A percentile compares a stretch with the other conserved stretches of the same genome.
These are phyloP conservation scores for Sphaeridia pumilis DNA, from an alignment of 2,888 invertebrate species.

Conservation along the genomic window DNA sequence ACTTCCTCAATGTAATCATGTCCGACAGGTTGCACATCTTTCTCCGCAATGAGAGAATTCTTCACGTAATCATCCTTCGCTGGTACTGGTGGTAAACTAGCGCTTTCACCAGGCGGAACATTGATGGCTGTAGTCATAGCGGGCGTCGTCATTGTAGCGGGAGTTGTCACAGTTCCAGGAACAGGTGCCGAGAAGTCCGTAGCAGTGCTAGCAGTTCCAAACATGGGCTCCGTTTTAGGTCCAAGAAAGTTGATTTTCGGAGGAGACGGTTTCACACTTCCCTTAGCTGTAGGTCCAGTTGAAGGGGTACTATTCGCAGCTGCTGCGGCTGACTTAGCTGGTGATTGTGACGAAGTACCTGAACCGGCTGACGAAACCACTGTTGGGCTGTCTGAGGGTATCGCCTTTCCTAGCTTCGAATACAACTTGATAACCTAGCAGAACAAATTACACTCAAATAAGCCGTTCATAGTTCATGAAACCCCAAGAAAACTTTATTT, in stretches of 20 bases:
- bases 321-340: conserved; percentile 21
- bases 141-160: conserved; percentile 5
- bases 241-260: conserved; percentile 78
- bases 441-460: conserved; percentile 12
- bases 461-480: neutral
- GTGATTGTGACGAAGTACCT: conserved; percentile 28
- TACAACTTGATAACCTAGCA: conserved; percentile 69
- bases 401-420: conserved; percentile 93
- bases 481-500: neutral
- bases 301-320: conserved; percentile 43
- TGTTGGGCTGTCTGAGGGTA: conserved; percentile 88
- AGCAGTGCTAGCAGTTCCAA: neutral
- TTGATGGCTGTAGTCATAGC: conserved; percentile 14
- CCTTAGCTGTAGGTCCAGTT: conserved; percentile 24
- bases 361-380: conserved; percentile 48
- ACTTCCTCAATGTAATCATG: conserved; percentile 97
- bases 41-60: conserved; percentile 38
- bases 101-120: neutral
- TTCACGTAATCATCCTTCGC: conserved; percentile 2
- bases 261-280: conserved; percentile 46
- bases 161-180: conserved; percentile 12
- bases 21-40: conserved; percentile 82
- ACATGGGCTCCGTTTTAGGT: conserved; percentile 39
- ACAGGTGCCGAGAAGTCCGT: conserved; percentile 11
- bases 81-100: neutral